Percentiles rank a stretch among this genome's conserved stretches.
Evolutionary conservation across 2,113 vertebrate genomes (phyloP).

Genomic region (Notiomystis cincta): DNA sequence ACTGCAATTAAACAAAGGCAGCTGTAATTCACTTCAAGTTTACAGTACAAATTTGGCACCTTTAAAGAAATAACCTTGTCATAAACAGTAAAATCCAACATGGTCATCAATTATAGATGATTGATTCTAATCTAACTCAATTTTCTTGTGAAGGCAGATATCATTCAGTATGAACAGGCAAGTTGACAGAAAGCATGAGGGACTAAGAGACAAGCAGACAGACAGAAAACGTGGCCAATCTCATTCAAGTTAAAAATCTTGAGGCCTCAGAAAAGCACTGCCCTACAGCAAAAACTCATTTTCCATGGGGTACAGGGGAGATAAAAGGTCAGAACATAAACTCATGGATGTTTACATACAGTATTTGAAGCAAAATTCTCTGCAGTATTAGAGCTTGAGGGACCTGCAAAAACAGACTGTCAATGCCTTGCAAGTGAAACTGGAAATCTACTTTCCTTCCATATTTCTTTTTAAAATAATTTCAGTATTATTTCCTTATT

Average conservation of each 20-base stretch:
- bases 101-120: not conserved
- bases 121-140: not conserved
- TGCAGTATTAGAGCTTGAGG: not conserved
- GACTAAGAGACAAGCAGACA: not conserved
- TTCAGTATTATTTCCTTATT: not conserved
- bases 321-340: rapidly evolving
- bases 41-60: not conserved
- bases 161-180: not conserved
- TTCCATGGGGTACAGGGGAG: not conserved
- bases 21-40: not conserved
- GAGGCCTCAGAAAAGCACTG: not conserved
- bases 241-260: not conserved
- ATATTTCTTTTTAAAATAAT: not conserved
- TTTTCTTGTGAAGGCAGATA: not conserved
- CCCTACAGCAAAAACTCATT: not conserved
- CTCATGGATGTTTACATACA: not conserved
- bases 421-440: not conserved
- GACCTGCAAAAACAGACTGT: not conserved
- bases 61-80: not conserved
- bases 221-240: not conserved
- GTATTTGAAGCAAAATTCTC: not conserved
- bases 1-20: not conserved
- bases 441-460: not conserved
- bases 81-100: not conserved
- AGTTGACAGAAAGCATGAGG: not conserved